A percentile compares a stretch with the other conserved stretches of the same genome.
Evolutionary conservation across 2,113 vertebrate species (phyloP).

Genomic region (Cyphomyrus plagiostoma): DNA sequence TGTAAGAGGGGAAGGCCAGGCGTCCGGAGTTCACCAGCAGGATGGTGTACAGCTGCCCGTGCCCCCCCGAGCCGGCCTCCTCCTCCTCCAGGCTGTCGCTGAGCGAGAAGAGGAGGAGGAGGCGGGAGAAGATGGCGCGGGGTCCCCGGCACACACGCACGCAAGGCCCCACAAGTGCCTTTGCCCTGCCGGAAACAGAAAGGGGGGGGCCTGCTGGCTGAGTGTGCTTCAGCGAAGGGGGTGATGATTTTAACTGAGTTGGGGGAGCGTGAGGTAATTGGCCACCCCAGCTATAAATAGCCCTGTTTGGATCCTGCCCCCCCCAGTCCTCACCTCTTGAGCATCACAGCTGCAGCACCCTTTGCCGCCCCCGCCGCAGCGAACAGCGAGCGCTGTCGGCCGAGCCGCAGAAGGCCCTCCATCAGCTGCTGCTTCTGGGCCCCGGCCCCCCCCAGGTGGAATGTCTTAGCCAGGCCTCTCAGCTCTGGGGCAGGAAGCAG

Average conservation of each 20-base stretch:
- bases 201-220: background rate
- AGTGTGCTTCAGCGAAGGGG: background rate
- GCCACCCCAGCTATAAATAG: background rate
- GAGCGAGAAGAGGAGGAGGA: conserved; percentile 81
- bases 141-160: conserved; percentile 64
- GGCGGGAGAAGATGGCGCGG: conserved; percentile 76
- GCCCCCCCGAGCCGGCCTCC: conserved; percentile 74
- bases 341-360: conserved; percentile 65
- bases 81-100: conserved; percentile 80
- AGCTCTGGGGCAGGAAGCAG: conserved; percentile 84
- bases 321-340: conserved; percentile 70
- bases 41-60: conserved; percentile 77
- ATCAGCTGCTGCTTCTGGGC: conserved; percentile 79
- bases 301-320: background rate
- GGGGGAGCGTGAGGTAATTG: background rate
- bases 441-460: conserved; percentile 69
- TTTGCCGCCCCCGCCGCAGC: conserved; percentile 43
- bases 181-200: conserved; percentile 65
- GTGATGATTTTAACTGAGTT: background rate
- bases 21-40: conserved; percentile 80
- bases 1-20: conserved; percentile 75
- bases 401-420: conserved; percentile 69
- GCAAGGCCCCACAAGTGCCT: conserved; percentile 68
- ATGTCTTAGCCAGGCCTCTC: conserved; percentile 77
- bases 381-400: conserved; percentile 79